Evolutionary conservation across 2,797 vertebrate species (phyloP).

Genomic region (Platyrinchus mystaceus): DNA sequence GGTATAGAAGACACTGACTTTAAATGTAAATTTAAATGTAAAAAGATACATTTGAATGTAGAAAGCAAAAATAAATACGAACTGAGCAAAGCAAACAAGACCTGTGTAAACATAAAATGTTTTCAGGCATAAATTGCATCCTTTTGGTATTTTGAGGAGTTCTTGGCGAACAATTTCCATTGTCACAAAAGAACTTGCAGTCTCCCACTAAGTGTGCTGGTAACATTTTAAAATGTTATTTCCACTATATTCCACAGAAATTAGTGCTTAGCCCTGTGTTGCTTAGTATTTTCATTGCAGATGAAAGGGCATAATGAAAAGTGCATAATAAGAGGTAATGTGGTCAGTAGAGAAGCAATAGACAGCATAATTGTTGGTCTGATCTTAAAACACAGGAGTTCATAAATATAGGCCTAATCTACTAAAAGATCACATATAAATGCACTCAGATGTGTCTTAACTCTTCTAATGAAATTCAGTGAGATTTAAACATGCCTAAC

Average conservation of each 20-base stretch:
- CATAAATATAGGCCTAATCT: background rate
- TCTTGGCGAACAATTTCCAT: background rate
- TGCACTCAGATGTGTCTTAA: background rate
- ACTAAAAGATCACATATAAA: background rate
- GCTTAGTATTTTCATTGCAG: background rate
- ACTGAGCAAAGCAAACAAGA: background rate
- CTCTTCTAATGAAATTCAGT: background rate
- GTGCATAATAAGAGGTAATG: background rate
- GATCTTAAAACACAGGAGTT: background rate
- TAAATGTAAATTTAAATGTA: background rate
- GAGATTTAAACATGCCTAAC: background rate
- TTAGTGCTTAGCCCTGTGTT: background rate
- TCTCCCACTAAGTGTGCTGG: background rate
- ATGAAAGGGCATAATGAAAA: background rate
- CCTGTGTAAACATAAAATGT: background rate
- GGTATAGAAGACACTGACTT: background rate
- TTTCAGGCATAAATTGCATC: background rate
- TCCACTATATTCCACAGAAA: background rate
- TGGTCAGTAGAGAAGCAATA: background rate
- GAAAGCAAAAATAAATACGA: background rate
- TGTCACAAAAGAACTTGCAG: background rate
- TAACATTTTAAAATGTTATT: background rate
- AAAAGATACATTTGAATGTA: background rate
- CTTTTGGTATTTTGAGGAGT: background rate
- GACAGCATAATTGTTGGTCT: background rate